Base-by-base conservation (phyloP, 2,797 vertebrate species). In the Pachyuromys duprasi region DNA sequence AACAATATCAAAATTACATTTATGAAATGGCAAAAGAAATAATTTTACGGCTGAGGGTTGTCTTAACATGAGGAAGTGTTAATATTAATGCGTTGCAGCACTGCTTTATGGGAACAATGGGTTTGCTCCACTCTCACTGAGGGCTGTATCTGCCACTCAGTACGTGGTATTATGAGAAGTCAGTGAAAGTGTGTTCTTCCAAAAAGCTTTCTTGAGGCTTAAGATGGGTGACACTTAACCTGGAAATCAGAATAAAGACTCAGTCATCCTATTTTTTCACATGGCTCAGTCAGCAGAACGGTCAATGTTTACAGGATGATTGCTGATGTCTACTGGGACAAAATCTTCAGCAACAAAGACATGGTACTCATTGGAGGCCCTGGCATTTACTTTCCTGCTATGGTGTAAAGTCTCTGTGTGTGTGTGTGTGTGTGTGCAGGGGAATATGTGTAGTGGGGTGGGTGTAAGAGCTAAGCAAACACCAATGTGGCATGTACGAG, bases 241-340 rank as follows among this genome's bases (percentile, higher is more conserved):
- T n/a, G n/a, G 2, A 7, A 13, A 24, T 12, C 13, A 88, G 81
- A 60, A 7, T 8, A 49, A 22, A 53, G n/a, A 18, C 11, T 65
- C 5, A n/a, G 8, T 45, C 18, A 49, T 8, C 13, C 1, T 0
- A 14, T 8, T 36, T 70, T n/a, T 63, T 76, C 39, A 67, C 45
- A 60, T 14, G 8, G 3, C 55, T 39, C 49, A 28, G 55, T 69
- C 63, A 24, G 82, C 13, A n/a, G 3, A 1, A 5, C 0, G 1
- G 65, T 8, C 53, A 24, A 14, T 5, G 65, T 17, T 39, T 15
- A 53, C 8, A 26, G 53, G 18, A 26, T 5, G n/a, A n/a, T 45
- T 3, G 8, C n/a, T 70, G n/a, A 20, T 69, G 65, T 65, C 63
- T 49, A 15, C 53, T 0, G 0, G 18, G 65, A 74, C 14, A 39